Percentiles rank a stretch among this genome's conserved stretches.
phyloP scores from a whole-genome alignment of 2,797 vertebrate species.

The Antennarius maculatus region DNA sequence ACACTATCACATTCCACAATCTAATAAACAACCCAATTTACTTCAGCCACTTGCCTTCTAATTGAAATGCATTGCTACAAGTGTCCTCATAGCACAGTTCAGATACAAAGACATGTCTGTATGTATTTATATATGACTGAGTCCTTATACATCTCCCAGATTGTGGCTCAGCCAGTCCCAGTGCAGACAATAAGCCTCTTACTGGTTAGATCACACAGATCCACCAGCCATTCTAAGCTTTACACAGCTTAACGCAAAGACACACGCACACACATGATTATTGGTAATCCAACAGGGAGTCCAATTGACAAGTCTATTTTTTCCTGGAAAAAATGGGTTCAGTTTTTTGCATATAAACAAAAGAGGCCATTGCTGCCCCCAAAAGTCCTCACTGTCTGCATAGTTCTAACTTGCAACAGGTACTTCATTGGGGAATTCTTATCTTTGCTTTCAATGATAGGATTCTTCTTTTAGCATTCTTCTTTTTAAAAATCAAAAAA shows the following conservation, averaged over 20 bases:
- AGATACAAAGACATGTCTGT: constrained; percentile 8
- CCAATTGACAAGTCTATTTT: constrained; percentile 50
- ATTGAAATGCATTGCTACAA: not conserved
- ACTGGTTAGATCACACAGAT: constrained; percentile 76
- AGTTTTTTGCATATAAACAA: constrained; percentile 13
- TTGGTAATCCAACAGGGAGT: constrained; percentile 35
- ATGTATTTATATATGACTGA: constrained; percentile 14
- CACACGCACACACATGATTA: constrained; percentile 35
- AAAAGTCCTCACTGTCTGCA: constrained; percentile 17
- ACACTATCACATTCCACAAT: no score
- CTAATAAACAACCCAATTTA: no score
- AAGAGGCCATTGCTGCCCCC: constrained; percentile 13
- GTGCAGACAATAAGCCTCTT: constrained; percentile 77
- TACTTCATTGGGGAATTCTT: not conserved
- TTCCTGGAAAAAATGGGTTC: constrained; percentile 38
- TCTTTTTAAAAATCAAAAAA: not conserved
- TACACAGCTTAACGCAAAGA: constrained; percentile 65
- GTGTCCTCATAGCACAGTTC: not conserved
- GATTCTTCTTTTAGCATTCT: not conserved
- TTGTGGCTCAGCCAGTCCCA: constrained; percentile 55
- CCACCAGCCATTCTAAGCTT: constrained; percentile 65
- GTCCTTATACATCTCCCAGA: constrained; percentile 43
- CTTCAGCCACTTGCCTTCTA: no score
- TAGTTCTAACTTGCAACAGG: no score
- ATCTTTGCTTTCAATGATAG: constrained; percentile 3